Percentiles rank a stretch among this genome's conserved stretches.
Evolutionary conservation across 37 sponge, comb jelly and placozoan genomes (phyloP).

Genomic region (Spongilla lacustris): DNA sequence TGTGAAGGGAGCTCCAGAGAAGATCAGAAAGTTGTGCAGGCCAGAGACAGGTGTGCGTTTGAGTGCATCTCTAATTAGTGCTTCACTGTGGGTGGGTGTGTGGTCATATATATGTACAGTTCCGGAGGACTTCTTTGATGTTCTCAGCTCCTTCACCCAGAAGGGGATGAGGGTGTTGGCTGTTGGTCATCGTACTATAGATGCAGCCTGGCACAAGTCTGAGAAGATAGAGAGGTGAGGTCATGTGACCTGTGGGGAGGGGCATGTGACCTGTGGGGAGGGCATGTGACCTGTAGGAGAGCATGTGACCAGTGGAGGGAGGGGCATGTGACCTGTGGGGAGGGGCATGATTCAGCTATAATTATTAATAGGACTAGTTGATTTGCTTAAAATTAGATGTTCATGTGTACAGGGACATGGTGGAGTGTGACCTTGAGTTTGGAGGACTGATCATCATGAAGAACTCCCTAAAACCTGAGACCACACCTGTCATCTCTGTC

Average conservation of each 20-base stretch:
- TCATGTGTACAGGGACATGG: slow-evolving; percentile 32
- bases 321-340: too few species aligned
- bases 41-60: slow-evolving; percentile 36
- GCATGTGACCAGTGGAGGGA: too few species aligned
- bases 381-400: too few species aligned
- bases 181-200: slow-evolving; percentile 60
- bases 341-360: too few species aligned
- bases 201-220: slow-evolving; percentile 75
- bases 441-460: slow-evolving; percentile 88
- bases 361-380: too few species aligned
- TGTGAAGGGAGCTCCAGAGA: slow-evolving; percentile 93
- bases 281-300: too few species aligned
- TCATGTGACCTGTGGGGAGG: too few species aligned
- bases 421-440: slow-evolving; percentile 84
- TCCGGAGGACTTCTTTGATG: slow-evolving; percentile 68
- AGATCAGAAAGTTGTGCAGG: slow-evolving; percentile 60
- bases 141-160: slow-evolving; percentile 54
- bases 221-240: background rate
- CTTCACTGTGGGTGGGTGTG: too few species aligned
- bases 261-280: too few species aligned
- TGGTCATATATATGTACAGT: background rate
- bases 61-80: background rate
- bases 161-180: slow-evolving; percentile 84
- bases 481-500: slow-evolving; percentile 70
- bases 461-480: slow-evolving; percentile 85